phyloP scores from a whole-genome alignment of 2,113 vertebrate genomes.

The Indicator indicator region DNA sequence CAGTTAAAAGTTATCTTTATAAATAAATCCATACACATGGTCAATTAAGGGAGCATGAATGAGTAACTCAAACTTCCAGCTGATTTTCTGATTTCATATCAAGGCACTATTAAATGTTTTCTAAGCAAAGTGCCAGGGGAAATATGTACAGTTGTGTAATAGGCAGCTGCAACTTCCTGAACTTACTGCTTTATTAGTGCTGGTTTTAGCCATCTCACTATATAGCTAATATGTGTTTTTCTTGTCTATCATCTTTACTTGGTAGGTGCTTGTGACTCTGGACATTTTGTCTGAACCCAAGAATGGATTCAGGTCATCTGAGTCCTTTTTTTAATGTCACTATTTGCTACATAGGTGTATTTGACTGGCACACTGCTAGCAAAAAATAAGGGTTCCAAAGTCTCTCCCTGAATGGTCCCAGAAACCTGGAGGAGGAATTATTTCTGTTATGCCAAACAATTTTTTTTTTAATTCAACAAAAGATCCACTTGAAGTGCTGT shows the following conservation, averaged over 20 bases:
- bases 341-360: not conserved
- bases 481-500: not conserved
- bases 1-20: not conserved
- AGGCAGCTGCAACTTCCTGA: not conserved
- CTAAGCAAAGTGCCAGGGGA: not conserved
- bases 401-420: not conserved
- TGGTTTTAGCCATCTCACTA: not conserved
- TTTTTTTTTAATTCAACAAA: not conserved
- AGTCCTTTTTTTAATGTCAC: not conserved
- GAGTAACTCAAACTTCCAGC: not conserved
- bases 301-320: not conserved
- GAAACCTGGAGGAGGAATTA: not conserved
- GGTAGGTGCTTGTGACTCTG: not conserved
- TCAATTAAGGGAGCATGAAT: not conserved
- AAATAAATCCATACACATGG: not conserved
- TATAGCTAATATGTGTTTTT: not conserved
- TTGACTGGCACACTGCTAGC: not conserved
- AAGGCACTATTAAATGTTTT: not conserved
- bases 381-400: not conserved
- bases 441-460: not conserved
- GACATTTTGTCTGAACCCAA: not conserved
- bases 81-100: not conserved
- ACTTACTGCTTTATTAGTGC: not conserved
- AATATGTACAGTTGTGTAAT: not conserved
- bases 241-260: not conserved